Conservation (phyloP, 1,140 invertebrate species). For the Drosophila nigrodunni region DNA sequence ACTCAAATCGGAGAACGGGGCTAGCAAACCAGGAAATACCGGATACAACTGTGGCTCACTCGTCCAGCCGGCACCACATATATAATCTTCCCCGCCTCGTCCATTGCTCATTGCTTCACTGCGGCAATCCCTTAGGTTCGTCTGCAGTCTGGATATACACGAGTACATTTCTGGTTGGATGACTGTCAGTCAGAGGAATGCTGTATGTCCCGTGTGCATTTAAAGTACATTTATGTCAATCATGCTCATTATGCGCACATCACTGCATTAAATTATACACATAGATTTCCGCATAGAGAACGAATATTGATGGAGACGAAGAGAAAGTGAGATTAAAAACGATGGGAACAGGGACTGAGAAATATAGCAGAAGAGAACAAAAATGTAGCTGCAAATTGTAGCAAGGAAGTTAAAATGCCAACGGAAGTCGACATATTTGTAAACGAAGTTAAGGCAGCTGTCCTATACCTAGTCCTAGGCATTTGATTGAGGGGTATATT, state of each 20-base stretch:
- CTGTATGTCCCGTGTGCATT: slow-evolving; percentile 63
- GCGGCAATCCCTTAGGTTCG: slow-evolving; percentile 9
- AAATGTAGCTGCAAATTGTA: slow-evolving; percentile 50
- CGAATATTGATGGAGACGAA: not conserved
- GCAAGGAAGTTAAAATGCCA: slow-evolving; percentile 62
- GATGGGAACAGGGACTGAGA: not conserved
- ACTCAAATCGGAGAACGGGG: slow-evolving; percentile 27
- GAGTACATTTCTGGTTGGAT: slow-evolving; percentile 27
- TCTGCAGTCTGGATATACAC: slow-evolving; percentile 9
- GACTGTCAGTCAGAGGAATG: slow-evolving; percentile 24
- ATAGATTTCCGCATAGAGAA: slow-evolving; percentile 16
- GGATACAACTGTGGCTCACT: slow-evolving; percentile 28
- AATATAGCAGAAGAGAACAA: too few relatives aligned
- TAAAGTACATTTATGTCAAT: slow-evolving; percentile 82
- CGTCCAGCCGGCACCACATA: slow-evolving; percentile 1
- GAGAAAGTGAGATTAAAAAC: slow-evolving; percentile 4
- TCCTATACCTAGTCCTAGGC: slow-evolving; percentile 5
- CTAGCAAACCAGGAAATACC: slow-evolving; percentile 25
- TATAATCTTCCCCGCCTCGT: not conserved
- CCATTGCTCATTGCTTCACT: not conserved
- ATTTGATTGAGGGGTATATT: not conserved
- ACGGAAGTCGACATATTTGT: slow-evolving; percentile 71
- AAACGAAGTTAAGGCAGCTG: slow-evolving; percentile 31
- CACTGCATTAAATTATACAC: slow-evolving; percentile 77
- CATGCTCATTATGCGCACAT: slow-evolving; percentile 79